These are phyloP conservation scores for Ormia ochracea DNA, from an alignment of 2,888 invertebrate genomes.

Conservation along the genomic window DNA sequence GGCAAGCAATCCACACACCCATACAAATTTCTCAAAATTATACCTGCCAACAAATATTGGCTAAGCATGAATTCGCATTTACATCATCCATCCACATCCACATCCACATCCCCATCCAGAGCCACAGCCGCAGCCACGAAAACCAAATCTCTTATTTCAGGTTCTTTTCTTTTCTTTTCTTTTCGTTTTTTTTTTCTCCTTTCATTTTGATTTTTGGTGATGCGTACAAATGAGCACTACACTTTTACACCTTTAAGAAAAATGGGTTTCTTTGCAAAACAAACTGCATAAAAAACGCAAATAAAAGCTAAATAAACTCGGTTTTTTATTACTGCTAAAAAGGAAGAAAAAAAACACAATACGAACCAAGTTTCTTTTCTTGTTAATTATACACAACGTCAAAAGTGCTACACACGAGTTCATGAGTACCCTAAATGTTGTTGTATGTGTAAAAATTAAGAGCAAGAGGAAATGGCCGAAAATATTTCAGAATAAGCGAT, in stretches of 20 bases:
- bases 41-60: conserved; percentile 61
- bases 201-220: conserved; percentile 34
- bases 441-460: too few relatives aligned
- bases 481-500: too few relatives aligned
- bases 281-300: neutral
- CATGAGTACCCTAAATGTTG: conserved; percentile 3
- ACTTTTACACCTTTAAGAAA: conserved; percentile 57
- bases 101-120: conserved; percentile 14
- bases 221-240: conserved; percentile 61
- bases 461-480: too few relatives aligned
- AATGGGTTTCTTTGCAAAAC: conserved; percentile 22
- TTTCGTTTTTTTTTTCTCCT: too few relatives aligned
- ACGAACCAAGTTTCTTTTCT: conserved; percentile 34
- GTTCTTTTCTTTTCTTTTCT: too few relatives aligned
- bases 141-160: conserved; percentile 19
- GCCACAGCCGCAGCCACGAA: conserved; percentile 12
- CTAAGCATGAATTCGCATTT: conserved; percentile 54
- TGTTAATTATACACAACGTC: conserved; percentile 25
- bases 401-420: neutral
- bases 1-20: conserved; percentile 6
- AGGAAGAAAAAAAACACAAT: too few relatives aligned
- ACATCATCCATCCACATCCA: conserved; percentile 31
- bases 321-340: conserved; percentile 15
- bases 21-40: conserved; percentile 18
- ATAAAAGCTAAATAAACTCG: conserved; percentile 22